phyloP scores from a whole-genome alignment of 2,888 invertebrate species.

The Tholera decimalis region DNA sequence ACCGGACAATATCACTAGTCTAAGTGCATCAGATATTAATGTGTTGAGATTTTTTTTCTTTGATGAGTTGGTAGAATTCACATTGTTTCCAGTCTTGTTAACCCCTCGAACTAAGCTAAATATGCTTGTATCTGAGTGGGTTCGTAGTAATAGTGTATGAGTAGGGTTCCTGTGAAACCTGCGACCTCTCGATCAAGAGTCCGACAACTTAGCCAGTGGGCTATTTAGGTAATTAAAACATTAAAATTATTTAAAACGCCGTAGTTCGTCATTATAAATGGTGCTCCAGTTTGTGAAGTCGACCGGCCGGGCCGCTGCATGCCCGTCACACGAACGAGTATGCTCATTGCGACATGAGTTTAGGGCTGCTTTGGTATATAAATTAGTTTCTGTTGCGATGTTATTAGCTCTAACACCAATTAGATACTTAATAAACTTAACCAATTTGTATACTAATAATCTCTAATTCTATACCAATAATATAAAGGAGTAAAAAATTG shows the following conservation, averaged over 20 bases:
- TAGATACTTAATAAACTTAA: neutral
- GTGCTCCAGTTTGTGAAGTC: constrained; percentile 63
- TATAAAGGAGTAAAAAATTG: neutral
- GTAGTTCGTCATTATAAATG: constrained; percentile 47
- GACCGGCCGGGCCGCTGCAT: constrained; percentile 58
- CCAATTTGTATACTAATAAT: no score
- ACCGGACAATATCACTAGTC: neutral
- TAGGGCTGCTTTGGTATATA: constrained; percentile 57
- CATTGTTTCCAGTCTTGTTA: no score
- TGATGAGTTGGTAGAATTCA: no score
- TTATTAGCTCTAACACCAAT: constrained; percentile 29
- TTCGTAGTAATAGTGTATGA: no score
- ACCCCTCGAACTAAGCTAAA: no score
- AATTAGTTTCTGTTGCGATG: constrained; percentile 46
- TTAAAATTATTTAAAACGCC: constrained; percentile 49
- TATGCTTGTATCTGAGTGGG: no score
- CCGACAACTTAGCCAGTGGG: no score
- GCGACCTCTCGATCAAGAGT: no score
- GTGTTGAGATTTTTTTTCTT: no score
- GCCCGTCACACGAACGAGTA: constrained; percentile 60
- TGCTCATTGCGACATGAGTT: constrained; percentile 64
- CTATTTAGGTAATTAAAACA: constrained; percentile 57
- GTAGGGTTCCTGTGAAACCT: no score
- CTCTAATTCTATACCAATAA: no score
- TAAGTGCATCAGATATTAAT: constrained; percentile 31